These are phyloP conservation scores for Peromyscus maniculatus DNA, from an alignment of 2,113 vertebrate species.

Conservation along the genomic window DNA sequence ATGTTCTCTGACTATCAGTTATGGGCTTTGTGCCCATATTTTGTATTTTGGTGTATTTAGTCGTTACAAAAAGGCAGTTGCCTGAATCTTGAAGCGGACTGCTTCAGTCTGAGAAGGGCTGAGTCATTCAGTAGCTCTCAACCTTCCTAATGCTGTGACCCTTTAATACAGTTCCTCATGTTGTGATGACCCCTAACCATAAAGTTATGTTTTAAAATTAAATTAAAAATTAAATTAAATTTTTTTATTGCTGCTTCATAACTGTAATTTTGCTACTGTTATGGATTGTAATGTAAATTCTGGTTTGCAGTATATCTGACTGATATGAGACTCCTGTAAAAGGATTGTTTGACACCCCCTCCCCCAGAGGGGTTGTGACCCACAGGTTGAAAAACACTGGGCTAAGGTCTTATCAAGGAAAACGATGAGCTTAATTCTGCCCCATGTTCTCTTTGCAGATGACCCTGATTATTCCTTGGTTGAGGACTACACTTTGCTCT, in stretches of 20 bases:
- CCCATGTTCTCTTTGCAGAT: slow-evolving; percentile 77
- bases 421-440: background rate
- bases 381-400: background rate
- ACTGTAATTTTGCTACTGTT: background rate
- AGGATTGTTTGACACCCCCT: background rate
- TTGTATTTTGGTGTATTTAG: background rate
- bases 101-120: slow-evolving; percentile 18
- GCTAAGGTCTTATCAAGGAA: background rate
- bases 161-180: background rate
- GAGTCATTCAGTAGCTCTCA: background rate
- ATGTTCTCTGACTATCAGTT: background rate
- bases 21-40: slow-evolving; percentile 19
- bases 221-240: too few species aligned
- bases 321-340: background rate
- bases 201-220: too few species aligned
- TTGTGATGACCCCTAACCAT: background rate
- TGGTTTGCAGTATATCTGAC: background rate
- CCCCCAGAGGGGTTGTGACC: background rate
- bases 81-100: background rate
- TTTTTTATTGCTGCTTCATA: background rate
- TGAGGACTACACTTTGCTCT: slow-evolving; percentile 86
- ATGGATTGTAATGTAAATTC: background rate
- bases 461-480: slow-evolving; percentile 85
- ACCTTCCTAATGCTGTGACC: background rate
- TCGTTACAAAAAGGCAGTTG: background rate